These are phyloP conservation scores for Menura novaehollandiae DNA, from an alignment of 2,113 vertebrate species.

Conservation along the genomic window DNA sequence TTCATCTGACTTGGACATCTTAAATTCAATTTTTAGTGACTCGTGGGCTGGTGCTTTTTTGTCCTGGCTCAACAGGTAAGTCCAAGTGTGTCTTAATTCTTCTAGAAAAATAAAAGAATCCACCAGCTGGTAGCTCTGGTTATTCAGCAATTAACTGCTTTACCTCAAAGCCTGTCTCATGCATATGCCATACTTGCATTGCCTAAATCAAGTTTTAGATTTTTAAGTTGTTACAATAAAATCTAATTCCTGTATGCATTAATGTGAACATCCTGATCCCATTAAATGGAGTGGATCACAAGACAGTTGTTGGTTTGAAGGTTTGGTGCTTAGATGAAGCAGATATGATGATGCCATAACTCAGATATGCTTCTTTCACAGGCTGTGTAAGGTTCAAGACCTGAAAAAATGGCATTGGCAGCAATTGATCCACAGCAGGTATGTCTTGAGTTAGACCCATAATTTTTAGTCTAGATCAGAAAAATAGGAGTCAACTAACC, in stretches of 20 bases:
- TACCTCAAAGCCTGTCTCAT: background rate
- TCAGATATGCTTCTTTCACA: background rate
- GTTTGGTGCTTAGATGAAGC: background rate
- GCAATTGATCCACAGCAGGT: constrained; percentile 66
- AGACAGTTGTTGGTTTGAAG: background rate
- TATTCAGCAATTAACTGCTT: background rate
- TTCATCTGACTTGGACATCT: background rate
- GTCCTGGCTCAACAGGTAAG: background rate
- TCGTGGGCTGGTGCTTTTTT: background rate
- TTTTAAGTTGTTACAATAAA: background rate
- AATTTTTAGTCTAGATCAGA: background rate
- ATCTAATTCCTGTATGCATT: background rate
- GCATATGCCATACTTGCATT: background rate
- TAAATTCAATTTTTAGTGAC: background rate
- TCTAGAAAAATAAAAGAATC: background rate
- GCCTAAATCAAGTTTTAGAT: background rate
- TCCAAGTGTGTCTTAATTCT: background rate
- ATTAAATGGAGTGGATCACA: background rate
- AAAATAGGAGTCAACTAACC: background rate
- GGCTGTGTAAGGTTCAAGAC: background rate
- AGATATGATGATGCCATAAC: background rate
- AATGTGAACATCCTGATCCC: background rate
- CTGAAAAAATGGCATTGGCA: constrained; percentile 66
- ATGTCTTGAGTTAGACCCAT: background rate
- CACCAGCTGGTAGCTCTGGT: background rate